Evolutionary conservation across 2,797 vertebrate genomes (phyloP).

Genomic region (Ctenopoma multispine): DNA sequence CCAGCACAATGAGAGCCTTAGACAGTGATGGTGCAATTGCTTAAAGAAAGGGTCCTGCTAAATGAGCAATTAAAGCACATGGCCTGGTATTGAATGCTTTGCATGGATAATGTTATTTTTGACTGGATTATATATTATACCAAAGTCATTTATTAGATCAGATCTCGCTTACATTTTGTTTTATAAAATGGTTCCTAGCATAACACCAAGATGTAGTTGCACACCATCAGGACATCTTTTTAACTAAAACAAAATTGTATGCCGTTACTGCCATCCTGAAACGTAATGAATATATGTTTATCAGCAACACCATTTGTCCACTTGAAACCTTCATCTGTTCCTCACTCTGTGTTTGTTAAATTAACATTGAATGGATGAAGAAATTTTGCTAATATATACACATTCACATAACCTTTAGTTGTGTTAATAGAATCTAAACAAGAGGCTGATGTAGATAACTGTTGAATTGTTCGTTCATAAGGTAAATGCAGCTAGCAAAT

Average conservation of each 20-base stretch:
- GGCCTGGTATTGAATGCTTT: slow-evolving; percentile 44
- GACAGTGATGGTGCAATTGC: slow-evolving; percentile 43
- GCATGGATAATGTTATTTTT: slow-evolving; percentile 60
- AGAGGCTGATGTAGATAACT: background rate
- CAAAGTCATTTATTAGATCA: slow-evolving; percentile 46
- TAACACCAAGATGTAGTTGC: slow-evolving; percentile 17
- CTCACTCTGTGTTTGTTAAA: slow-evolving; percentile 10
- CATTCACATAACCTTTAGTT: no score
- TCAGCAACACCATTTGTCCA: slow-evolving; percentile 17
- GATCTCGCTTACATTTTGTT: slow-evolving; percentile 35
- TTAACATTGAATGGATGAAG: background rate
- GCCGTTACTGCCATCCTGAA: slow-evolving; percentile 9
- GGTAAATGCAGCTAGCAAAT: background rate
- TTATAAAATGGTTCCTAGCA: background rate
- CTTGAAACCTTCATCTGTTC: slow-evolving; percentile 15
- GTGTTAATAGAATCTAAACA: background rate
- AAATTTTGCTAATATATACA: no score
- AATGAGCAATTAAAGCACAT: slow-evolving; percentile 69
- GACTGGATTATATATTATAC: slow-evolving; percentile 30
- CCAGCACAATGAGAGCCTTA: slow-evolving; percentile 73
- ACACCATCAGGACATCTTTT: slow-evolving; percentile 3
- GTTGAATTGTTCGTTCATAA: background rate
- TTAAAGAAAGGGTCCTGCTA: slow-evolving; percentile 63
- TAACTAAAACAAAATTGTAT: slow-evolving; percentile 18
- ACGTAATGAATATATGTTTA: slow-evolving; percentile 25